Conservation (phyloP, 1,140 invertebrate genomes). For the Ephestia elutella region DNA sequence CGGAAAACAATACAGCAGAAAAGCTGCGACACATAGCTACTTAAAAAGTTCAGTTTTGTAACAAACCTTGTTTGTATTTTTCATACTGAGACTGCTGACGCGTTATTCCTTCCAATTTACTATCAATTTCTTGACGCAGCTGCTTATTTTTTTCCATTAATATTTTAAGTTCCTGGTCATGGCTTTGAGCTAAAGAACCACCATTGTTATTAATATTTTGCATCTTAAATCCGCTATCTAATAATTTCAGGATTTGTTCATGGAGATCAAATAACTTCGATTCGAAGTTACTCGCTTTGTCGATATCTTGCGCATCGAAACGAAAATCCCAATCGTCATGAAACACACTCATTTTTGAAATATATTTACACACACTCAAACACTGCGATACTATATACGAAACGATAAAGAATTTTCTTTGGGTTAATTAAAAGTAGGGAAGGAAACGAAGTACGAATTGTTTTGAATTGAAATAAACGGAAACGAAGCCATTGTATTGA, state of each 20-base stretch:
- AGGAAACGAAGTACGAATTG: not conserved
- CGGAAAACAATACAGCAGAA: no score
- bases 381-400: not conserved
- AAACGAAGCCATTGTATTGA: no score
- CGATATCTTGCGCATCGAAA: slow-evolving; percentile 29
- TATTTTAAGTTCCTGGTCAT: slow-evolving; percentile 45
- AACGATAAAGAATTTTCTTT: not conserved
- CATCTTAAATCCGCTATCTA: slow-evolving; percentile 34
- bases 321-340: slow-evolving; percentile 42
- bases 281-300: slow-evolving; percentile 33
- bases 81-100: slow-evolving; percentile 46
- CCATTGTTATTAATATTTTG: slow-evolving; percentile 23
- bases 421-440: no score
- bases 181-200: slow-evolving; percentile 22
- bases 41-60: no score
- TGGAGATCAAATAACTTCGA: slow-evolving; percentile 24
- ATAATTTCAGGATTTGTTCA: slow-evolving; percentile 30
- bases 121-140: slow-evolving; percentile 42
- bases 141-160: slow-evolving; percentile 47
- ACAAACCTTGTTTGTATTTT: slow-evolving; percentile 45
- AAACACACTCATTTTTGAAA: slow-evolving; percentile 37
- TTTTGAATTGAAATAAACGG: not conserved
- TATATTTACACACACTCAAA: not conserved
- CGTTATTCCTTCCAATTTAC: slow-evolving; percentile 37
- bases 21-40: no score